These are phyloP conservation scores for Nymphicus hollandicus DNA, from an alignment of 2,113 vertebrate species.

Conservation along the genomic window DNA sequence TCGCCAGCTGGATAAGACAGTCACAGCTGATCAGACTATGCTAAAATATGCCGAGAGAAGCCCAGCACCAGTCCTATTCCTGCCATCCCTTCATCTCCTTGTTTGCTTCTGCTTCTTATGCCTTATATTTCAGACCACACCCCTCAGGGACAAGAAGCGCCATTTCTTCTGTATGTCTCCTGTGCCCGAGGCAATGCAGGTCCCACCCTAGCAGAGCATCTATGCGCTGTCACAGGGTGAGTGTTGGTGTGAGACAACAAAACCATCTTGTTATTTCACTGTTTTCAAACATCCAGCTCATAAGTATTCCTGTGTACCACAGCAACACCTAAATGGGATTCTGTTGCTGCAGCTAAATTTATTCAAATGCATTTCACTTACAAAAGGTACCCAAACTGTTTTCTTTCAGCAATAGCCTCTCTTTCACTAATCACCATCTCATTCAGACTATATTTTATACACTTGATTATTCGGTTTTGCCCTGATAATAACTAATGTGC, in stretches of 20 bases:
- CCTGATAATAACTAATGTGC: neutral
- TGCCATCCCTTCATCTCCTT: neutral
- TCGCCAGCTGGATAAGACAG: neutral
- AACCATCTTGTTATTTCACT: neutral
- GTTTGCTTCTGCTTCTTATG: neutral
- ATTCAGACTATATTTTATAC: neutral
- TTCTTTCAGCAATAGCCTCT: neutral
- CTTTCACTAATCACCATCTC: neutral
- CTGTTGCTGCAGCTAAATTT: neutral
- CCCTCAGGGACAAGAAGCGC: neutral
- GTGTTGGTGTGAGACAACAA: constrained; percentile 22
- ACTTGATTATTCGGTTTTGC: constrained; percentile 11
- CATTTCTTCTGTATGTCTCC: neutral
- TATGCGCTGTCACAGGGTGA: neutral
- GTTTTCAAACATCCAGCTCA: constrained; percentile 6
- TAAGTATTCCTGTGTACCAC: neutral
- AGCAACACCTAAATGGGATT: constrained; percentile 3
- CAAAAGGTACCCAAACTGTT: neutral
- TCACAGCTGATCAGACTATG: constrained; percentile 21
- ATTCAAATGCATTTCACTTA: constrained; percentile 18
- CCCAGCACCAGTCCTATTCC: neutral
- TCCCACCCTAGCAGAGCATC: neutral
- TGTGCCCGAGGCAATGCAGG: neutral
- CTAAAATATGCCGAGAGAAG: constrained; percentile 36
- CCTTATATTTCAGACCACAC: neutral